phyloP scores from a whole-genome alignment of 2,888 invertebrate genomes.

The Stenodema calcarata region DNA sequence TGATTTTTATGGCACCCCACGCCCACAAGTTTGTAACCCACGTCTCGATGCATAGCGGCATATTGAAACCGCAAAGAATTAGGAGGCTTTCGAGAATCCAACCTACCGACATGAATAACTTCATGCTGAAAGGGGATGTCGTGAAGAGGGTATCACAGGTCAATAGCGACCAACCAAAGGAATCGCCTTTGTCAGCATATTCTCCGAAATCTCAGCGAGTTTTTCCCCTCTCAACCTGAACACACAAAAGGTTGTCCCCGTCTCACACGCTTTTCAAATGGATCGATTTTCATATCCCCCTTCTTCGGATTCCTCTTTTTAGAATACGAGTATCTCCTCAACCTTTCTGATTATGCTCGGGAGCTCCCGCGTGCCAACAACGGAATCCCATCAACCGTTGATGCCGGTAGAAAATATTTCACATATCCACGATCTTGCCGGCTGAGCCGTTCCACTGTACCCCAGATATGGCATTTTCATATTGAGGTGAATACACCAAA shows the following conservation, averaged over 20 bases:
- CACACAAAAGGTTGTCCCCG: background rate
- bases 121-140: background rate
- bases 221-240: background rate
- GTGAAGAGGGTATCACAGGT: background rate
- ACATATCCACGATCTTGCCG: too few relatives aligned
- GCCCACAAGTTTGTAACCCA: too few relatives aligned
- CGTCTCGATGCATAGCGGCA: too few relatives aligned
- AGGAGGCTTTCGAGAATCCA: background rate
- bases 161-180: background rate
- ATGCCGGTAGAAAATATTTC: too few relatives aligned
- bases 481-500: too few relatives aligned
- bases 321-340: too few relatives aligned
- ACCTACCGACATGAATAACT: background rate
- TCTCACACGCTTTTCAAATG: background rate
- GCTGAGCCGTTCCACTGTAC: too few relatives aligned
- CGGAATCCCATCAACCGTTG: too few relatives aligned
- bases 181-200: background rate
- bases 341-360: too few relatives aligned
- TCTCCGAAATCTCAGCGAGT: background rate
- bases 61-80: background rate
- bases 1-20: too few relatives aligned
- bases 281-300: background rate
- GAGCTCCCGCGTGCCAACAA: too few relatives aligned
- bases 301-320: background rate
- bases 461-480: too few relatives aligned